Percentiles rank a stretch among this genome's conserved stretches.
Conservation (phyloP, 2,888 invertebrate genomes). For the Oscheius sp. region DNA sequence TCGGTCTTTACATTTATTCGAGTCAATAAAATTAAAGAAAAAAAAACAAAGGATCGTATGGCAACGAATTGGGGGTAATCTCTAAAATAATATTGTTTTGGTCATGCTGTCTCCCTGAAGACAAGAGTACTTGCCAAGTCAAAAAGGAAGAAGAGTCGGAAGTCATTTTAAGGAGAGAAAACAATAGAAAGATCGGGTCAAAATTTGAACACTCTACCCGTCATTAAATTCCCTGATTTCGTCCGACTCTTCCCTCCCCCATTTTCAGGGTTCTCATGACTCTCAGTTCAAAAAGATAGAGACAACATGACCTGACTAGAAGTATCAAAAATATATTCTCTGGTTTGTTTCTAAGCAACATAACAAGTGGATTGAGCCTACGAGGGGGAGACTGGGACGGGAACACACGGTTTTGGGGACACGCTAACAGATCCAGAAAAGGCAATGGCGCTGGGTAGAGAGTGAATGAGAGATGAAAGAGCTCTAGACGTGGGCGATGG, state of each 20-base stretch:
- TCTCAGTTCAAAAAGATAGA: neutral
- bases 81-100: too few relatives aligned
- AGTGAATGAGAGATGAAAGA: neutral
- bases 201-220: neutral
- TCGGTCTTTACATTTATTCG: neutral
- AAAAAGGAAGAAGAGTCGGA: too few relatives aligned
- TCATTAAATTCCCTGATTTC: neutral
- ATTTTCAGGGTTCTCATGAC: neutral
- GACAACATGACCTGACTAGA: too few relatives aligned
- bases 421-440: neutral
- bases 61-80: too few relatives aligned
- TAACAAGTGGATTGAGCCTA: neutral
- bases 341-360: neutral
- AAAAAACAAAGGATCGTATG: neutral
- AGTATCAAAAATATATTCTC: neutral
- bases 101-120: too few relatives aligned
- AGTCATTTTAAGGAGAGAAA: too few relatives aligned
- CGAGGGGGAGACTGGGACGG: neutral
- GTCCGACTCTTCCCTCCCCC: neutral
- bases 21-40: neutral
- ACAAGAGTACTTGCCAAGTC: too few relatives aligned
- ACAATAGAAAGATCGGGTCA: neutral
- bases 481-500: conserved; percentile 68
- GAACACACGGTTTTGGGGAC: neutral
- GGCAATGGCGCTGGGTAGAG: conserved; percentile 1